These are phyloP conservation scores for Monoplex corrugatus DNA, from an alignment of 2,888 invertebrate genomes.

Conservation along the genomic window DNA sequence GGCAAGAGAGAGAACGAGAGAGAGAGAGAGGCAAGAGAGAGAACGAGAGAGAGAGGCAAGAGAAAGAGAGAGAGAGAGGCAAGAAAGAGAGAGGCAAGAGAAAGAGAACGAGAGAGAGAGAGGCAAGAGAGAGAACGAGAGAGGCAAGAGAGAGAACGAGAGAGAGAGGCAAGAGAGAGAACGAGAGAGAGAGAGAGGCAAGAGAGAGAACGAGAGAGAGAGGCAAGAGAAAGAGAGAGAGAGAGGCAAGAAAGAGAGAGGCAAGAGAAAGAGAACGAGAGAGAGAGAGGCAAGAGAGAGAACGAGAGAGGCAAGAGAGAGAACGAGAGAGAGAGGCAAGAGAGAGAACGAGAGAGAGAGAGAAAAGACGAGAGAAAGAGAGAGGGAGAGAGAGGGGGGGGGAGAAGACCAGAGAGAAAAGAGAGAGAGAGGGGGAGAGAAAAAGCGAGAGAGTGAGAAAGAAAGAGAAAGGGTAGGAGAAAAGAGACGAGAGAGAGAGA, in stretches of 20 bases:
- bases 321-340: slow-evolving; percentile 16
- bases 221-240: background rate
- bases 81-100: too few relatives aligned
- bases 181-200: background rate
- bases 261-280: background rate
- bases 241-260: background rate
- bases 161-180: background rate
- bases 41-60: background rate
- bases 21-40: background rate
- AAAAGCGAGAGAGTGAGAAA: background rate
- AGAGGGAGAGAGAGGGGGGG: slow-evolving; percentile 5
- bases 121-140: background rate
- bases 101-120: background rate
- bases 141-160: too few relatives aligned
- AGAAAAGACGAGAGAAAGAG: background rate
- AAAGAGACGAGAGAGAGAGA: background rate
- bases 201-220: background rate
- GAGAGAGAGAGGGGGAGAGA: too few relatives aligned
- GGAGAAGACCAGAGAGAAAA: too few relatives aligned
- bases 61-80: background rate
- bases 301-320: background rate
- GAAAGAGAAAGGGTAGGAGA: background rate
- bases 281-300: background rate
- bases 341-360: slow-evolving; percentile 31
- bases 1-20: background rate